Evolutionary conservation across 2,113 vertebrate genomes (phyloP), one percentile per base, ranked within the genome.

Genomic region (Malurus melanocephalus): DNA sequence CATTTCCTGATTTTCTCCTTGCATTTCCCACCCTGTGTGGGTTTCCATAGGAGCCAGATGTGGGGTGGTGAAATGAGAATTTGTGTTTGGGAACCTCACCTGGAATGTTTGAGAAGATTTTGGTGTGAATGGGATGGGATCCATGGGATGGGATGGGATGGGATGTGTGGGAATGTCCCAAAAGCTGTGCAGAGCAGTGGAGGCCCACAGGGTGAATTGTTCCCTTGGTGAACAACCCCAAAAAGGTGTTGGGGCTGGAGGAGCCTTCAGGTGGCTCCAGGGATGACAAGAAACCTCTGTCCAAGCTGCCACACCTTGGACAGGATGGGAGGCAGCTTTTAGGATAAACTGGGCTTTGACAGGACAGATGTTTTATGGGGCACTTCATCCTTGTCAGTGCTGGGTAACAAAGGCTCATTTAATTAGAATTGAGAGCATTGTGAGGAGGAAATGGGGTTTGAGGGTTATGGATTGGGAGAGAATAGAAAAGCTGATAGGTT

Each of bases 371-470:
- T 48, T 88, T 86, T 80, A 75, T 64, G 65, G 61, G 77, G 79
- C 72, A 16, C 27, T 94, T 95, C 38, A 80, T 91, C 85, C 86
- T 83, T 76, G 33, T 35, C 79, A 61, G 35, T 51, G 42, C 52
- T 86, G 86, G 72, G 86, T 80, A 68, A 77, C 85, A 93, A 86
- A 85, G 80, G 76, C 85, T 89, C 61, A 57, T 93, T 93, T 95
- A 75, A 94, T 91, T 91, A 90, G 77, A 78, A 68, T 92, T 80
- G 69, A 90, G 59, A 66, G 85, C n/a, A 10, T 56, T 80, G 61
- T 22, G 69, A 83, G 73, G 57, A 89, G 61, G 65, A 93, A 77
- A 86, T 75, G 3, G 5, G 14, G 43, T 87, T 78, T 78, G 77
- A 86, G 89, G 87, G 42, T 89, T 93, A 80, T 38, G 61, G 88